Conservation (phyloP, 1,140 invertebrate species). For the Pseudomyrmex cubaensis region DNA sequence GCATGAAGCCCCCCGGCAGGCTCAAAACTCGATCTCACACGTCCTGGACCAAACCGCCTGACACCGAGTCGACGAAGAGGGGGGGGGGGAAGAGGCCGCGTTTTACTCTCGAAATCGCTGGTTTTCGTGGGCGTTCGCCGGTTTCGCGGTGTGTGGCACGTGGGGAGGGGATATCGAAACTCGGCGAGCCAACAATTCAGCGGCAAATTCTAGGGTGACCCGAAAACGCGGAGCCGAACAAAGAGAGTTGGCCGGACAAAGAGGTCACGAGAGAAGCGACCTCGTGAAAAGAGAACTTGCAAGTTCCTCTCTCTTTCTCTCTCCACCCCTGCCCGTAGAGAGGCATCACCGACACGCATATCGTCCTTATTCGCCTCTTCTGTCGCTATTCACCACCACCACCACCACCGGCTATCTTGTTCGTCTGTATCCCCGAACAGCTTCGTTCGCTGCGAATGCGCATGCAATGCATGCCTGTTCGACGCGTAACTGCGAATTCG, state of each 20-base stretch:
- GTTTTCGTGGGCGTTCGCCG: slow-evolving; percentile 67
- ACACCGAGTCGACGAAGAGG: not conserved
- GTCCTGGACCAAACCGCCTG: slow-evolving; percentile 5
- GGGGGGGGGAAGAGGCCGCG: not conserved
- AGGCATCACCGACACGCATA: not conserved
- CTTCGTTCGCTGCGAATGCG: slow-evolving; percentile 6
- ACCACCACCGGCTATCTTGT: not conserved
- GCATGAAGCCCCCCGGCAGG: too few relatives aligned
- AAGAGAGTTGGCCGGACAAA: slow-evolving; percentile 67
- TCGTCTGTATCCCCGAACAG: not conserved
- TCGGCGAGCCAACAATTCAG: slow-evolving; percentile 77
- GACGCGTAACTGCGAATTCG: slow-evolving; percentile 16
- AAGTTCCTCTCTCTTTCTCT: not conserved
- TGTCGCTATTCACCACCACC: too few relatives aligned
- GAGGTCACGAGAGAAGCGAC: slow-evolving; percentile 63
- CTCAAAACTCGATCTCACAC: slow-evolving; percentile 52
- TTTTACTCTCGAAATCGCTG: slow-evolving; percentile 68
- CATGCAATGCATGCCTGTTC: not conserved
- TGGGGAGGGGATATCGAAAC: slow-evolving; percentile 61
- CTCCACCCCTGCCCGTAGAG: not conserved
- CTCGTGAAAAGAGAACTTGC: not conserved
- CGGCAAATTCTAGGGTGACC: slow-evolving; percentile 76
- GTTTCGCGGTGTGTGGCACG: slow-evolving; percentile 60
- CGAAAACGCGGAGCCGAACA: slow-evolving; percentile 75
- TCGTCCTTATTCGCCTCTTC: slow-evolving; percentile 1